Evolutionary conservation across 2,797 vertebrate genomes (phyloP), one percentile per base, ranked within the genome.

Genomic region (Poeciliopsis presidionis): DNA sequence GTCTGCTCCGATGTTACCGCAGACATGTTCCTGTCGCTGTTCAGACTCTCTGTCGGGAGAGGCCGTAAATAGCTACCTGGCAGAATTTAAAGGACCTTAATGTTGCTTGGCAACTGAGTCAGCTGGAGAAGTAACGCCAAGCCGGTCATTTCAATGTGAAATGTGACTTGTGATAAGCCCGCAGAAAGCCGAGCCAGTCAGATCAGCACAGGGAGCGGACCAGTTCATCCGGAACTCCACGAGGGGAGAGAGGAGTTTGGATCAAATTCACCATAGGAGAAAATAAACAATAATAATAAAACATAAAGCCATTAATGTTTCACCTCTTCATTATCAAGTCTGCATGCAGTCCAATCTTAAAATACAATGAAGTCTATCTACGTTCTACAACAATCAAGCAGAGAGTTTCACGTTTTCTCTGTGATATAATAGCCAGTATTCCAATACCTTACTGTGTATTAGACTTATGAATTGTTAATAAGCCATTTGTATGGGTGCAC

Each of bases 81-180:
- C 86, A 79, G 76, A 69, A 67, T 67, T 78, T 81, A 81, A 89
- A 84, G 88, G 82, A 57, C 88, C 82, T 79, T 77, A 81, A 82
- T 79, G 91, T 92, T 90, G 90, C 91, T 59, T 89, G 86, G 91
- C 86, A 93, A 94, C 93, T 86, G 85, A 82, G 74, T 72, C 79
- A 70, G 83, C 75, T 63, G 67, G 2, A 3, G 75, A 79, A 61
- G 76, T 36, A 39, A 65, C 7, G 67, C 51, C 75, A n/a, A 39
- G 85, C 84, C 30, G 88, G 87, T 85, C 84, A 61, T 78, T 81
- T 89, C 83, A 81, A 76, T 80, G 87, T 77, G 86, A 88, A 87
- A 78, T 82, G 78, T 53, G 84, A 76, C 80, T 83, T 71, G 77
- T 57, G 83, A 83, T 84, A 61, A 87, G 71, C 82, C 84, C 30